Evolutionary conservation across 2,888 invertebrate genomes (phyloP).

Genomic region (Pachydiplax longipennis): DNA sequence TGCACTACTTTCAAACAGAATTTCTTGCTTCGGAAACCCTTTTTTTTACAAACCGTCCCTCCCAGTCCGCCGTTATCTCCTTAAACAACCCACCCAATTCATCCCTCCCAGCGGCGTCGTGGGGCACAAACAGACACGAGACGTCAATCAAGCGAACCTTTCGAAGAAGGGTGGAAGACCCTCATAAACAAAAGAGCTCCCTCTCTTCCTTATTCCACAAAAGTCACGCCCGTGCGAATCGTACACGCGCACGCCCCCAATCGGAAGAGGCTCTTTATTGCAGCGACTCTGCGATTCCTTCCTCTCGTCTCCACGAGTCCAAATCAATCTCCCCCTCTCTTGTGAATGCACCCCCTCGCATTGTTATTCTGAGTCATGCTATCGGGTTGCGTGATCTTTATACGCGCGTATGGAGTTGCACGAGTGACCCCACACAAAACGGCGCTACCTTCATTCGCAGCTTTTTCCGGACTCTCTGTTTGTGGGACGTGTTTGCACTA

Average conservation of each 20-base stretch:
- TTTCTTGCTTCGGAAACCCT: background rate
- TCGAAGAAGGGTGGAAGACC: background rate
- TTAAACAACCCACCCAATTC: no score
- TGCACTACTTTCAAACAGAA: background rate
- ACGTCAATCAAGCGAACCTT: background rate
- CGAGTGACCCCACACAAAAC: background rate
- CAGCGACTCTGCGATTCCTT: background rate
- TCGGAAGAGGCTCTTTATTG: background rate
- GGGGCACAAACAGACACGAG: background rate
- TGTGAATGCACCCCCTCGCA: background rate
- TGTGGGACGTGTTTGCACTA: background rate
- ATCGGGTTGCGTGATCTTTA: background rate
- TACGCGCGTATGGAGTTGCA: background rate
- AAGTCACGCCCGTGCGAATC: slow-evolving; percentile 1
- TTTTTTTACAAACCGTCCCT: background rate
- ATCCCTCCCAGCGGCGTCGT: background rate
- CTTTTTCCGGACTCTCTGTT: background rate
- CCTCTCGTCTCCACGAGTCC: background rate
- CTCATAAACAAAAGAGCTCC: background rate
- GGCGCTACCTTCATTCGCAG: background rate
- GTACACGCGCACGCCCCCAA: background rate
- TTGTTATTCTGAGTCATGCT: background rate
- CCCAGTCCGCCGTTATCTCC: background rate
- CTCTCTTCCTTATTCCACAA: background rate
- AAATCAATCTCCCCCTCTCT: background rate